Conservation (phyloP, 2,888 invertebrate species). For the Monopis laevigella region DNA sequence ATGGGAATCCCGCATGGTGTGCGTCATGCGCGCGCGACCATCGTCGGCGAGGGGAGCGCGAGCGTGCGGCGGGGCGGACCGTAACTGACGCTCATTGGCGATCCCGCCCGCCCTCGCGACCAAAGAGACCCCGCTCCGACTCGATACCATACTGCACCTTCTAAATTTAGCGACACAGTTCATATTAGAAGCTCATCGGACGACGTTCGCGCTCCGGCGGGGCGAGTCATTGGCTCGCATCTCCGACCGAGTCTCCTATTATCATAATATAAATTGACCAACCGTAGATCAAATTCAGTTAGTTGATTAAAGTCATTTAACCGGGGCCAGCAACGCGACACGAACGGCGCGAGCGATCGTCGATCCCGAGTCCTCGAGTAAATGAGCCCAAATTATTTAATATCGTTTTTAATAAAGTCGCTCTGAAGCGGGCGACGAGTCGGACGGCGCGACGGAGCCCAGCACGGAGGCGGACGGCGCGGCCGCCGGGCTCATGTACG, state of each 20-base stretch:
- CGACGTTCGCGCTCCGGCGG: constrained; percentile 12
- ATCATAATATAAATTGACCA: constrained; percentile 69
- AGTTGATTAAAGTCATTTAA: constrained; percentile 69
- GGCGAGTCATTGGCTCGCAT: constrained; percentile 43
- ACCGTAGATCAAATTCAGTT: constrained; percentile 65
- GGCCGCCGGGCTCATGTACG: constrained; percentile 61
- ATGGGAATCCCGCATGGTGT: constrained; percentile 62
- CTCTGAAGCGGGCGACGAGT: constrained; percentile 25
- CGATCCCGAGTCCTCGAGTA: constrained; percentile 51
- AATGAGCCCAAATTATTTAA: constrained; percentile 63
- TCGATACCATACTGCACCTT: constrained; percentile 4
- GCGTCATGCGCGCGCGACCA: constrained; percentile 20
- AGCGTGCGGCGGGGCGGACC: background rate
- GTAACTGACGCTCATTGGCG: constrained; percentile 6
- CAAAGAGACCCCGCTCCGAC: background rate
- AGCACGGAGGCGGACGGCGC: constrained; percentile 57
- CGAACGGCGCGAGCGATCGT: constrained; percentile 58
- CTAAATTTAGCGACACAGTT: constrained; percentile 9
- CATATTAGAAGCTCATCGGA: constrained; percentile 26
- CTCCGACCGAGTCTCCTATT: constrained; percentile 38
- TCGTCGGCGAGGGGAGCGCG: constrained; percentile 28
- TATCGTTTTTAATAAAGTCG: constrained; percentile 30
- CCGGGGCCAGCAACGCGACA: constrained; percentile 58
- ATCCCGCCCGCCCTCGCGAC: constrained; percentile 3
- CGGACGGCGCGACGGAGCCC: constrained; percentile 51